These are phyloP conservation scores for Syrista parreyssii DNA, from an alignment of 2,888 invertebrate genomes.

Conservation along the genomic window DNA sequence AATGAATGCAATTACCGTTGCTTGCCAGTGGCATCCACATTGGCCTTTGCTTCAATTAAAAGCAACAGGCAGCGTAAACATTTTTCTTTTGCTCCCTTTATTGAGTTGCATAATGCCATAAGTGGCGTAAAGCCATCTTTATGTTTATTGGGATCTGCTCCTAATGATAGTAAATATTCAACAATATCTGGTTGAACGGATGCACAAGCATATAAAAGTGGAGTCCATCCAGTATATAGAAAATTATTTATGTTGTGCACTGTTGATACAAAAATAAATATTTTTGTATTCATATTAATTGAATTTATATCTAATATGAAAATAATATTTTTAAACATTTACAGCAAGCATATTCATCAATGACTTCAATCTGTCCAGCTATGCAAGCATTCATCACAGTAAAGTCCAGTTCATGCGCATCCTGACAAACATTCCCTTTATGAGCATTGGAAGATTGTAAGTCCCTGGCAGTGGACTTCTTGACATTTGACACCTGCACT, in stretches of 20 bases:
- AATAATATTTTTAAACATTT: conserved; percentile 22
- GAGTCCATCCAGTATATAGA: conserved; percentile 72
- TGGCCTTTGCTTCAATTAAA: conserved; percentile 69
- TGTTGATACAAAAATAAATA: conserved; percentile 20
- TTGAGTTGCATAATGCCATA: conserved; percentile 73
- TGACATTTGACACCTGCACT: too few relatives aligned
- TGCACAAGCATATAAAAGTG: conserved; percentile 72
- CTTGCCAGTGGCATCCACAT: conserved; percentile 70
- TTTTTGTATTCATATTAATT: background rate
- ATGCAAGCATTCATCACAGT: conserved; percentile 49
- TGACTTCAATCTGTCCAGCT: conserved; percentile 36
- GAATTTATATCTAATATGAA: background rate
- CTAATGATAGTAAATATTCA: conserved; percentile 68
- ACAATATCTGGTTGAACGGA: conserved; percentile 70
- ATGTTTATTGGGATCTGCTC: conserved; percentile 71
- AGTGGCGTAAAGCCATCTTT: conserved; percentile 73
- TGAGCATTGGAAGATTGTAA: too few relatives aligned
- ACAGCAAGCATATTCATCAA: conserved; percentile 49
- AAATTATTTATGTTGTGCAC: conserved; percentile 61
- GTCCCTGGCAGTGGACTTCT: too few relatives aligned
- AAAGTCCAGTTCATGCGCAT: conserved; percentile 33
- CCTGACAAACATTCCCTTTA: conserved; percentile 7
- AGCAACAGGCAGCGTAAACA: conserved; percentile 67
- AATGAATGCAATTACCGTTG: conserved; percentile 38
- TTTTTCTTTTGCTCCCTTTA: conserved; percentile 62